Percentiles rank a stretch among this genome's conserved stretches.
Conservation (phyloP, 2,888 invertebrate species). For the Notodonta ziczac region DNA sequence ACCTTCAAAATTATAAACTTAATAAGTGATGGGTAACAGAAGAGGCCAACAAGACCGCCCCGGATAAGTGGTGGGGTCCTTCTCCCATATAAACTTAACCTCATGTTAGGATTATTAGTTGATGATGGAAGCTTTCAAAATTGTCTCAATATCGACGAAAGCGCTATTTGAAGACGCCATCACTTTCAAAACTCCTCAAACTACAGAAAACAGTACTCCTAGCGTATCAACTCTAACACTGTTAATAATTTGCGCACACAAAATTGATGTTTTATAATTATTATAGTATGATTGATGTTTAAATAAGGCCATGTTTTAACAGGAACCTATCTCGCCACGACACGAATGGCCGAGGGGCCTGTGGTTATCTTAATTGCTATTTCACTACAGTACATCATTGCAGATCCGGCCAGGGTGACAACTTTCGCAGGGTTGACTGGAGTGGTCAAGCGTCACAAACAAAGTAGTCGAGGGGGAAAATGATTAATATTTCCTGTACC, state of each 20-base stretch:
- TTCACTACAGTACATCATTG: slow-evolving; percentile 47
- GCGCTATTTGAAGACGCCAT: no score
- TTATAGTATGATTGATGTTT: slow-evolving; percentile 4
- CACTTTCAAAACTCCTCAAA: no score
- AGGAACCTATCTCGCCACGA: slow-evolving; percentile 28
- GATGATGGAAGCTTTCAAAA: no score
- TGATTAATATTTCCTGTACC: background rate
- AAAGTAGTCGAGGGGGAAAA: background rate
- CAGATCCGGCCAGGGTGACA: slow-evolving; percentile 2
- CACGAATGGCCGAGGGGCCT: slow-evolving; percentile 41
- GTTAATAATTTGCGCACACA: background rate
- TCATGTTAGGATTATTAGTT: no score
- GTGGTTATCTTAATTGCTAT: slow-evolving; percentile 58
- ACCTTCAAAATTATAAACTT: no score
- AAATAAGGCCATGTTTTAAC: slow-evolving; percentile 24
- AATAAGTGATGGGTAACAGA: no score
- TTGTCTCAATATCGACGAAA: no score
- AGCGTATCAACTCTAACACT: no score
- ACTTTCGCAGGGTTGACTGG: background rate
- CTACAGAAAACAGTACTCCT: no score
- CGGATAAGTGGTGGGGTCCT: no score
- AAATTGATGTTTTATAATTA: background rate
- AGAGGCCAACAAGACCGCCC: no score
- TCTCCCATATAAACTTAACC: no score
- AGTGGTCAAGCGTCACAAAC: background rate